Percentiles rank a stretch among this genome's conserved stretches.
These are phyloP conservation scores for Rutpela maculata DNA, from an alignment of 2,888 invertebrate genomes.

Conservation along the genomic window DNA sequence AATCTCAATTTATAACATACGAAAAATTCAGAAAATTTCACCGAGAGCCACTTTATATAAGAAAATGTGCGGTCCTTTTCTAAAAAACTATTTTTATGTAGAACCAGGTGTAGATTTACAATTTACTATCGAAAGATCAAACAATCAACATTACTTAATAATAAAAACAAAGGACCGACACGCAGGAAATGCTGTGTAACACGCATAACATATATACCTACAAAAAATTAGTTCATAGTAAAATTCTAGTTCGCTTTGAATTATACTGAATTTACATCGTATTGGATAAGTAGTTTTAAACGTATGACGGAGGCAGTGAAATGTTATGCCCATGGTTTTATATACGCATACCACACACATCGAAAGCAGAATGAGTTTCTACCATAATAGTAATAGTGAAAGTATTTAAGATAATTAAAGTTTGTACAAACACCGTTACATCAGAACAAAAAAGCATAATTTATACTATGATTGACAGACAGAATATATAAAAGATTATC, in stretches of 20 bases:
- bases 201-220: neutral
- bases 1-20: too few species aligned
- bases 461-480: neutral
- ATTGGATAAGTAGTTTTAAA: neutral
- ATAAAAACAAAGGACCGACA: neutral
- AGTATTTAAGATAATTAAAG: neutral
- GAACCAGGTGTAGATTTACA: too few species aligned
- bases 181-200: conserved; percentile 1
- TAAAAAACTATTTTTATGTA: too few species aligned
- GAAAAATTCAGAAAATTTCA: too few species aligned
- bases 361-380: neutral
- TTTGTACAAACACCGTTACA: neutral
- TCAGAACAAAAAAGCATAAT: neutral
- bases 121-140: too few species aligned
- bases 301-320: neutral
- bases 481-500: neutral
- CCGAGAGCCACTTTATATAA: too few species aligned
- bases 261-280: neutral
- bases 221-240: neutral
- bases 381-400: neutral
- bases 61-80: too few species aligned
- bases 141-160: neutral
- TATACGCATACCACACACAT: neutral
- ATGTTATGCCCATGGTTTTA: neutral
- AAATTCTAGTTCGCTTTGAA: neutral